A percentile compares a stretch with the other conserved stretches of the same genome.
These are phyloP conservation scores for Mellivora capensis DNA, from an alignment of 2,113 vertebrate species.

Conservation along the genomic window DNA sequence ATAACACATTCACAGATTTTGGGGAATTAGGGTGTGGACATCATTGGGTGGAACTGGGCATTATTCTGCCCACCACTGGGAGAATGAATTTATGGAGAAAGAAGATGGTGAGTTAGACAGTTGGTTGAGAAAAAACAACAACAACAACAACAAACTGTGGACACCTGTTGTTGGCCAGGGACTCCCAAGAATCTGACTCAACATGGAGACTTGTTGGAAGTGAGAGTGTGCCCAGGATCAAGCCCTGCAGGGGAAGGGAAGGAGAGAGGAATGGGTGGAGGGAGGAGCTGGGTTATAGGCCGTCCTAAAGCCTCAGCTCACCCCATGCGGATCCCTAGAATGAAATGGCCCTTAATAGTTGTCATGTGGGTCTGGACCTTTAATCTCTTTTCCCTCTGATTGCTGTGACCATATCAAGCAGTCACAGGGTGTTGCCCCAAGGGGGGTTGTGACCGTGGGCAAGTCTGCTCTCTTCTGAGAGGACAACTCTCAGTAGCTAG, in stretches of 20 bases:
- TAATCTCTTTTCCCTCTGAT: not conserved
- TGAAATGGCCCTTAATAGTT: not conserved
- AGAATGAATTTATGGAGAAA: not conserved
- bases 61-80: not conserved
- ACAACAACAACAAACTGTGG: not conserved
- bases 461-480: not conserved
- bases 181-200: not conserved
- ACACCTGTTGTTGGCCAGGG: not conserved
- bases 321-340: not conserved
- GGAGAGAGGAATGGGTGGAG: not conserved
- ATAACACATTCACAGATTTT: not conserved
- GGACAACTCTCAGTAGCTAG: not conserved
- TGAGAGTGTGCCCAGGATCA: not conserved
- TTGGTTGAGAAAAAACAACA: not conserved
- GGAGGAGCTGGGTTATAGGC: not conserved
- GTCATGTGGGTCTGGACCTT: not conserved
- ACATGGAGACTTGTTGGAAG: not conserved
- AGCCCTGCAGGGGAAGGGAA: not conserved
- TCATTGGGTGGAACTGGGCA: no score
- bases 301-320: not conserved
- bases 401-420: not conserved
- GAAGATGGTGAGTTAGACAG: not conserved
- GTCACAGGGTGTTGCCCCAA: not conserved
- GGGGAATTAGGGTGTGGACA: not conserved
- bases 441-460: not conserved